phyloP scores from a whole-genome alignment of 1,140 invertebrate genomes.

The Drosophila ironensis region DNA sequence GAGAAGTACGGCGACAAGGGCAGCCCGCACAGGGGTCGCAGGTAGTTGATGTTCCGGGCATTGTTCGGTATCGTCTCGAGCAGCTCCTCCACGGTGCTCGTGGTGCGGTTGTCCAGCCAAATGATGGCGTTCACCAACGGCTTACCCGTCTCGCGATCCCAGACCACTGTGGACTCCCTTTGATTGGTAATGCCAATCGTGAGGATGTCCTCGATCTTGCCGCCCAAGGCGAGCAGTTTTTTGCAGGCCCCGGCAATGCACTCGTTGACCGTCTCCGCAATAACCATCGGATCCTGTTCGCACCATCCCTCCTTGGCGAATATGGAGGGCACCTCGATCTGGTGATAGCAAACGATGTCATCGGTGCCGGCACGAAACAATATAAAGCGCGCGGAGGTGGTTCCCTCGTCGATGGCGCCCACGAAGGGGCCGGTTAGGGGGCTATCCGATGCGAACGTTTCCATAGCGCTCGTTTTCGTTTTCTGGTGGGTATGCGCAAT shows the following conservation, averaged over 20 bases:
- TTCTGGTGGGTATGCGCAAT: too few species aligned
- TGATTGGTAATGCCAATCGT: conserved; percentile 96
- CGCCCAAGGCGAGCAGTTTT: conserved; percentile 87
- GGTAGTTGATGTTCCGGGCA: conserved; percentile 88
- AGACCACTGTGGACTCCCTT: conserved; percentile 95
- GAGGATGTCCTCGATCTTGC: conserved; percentile 87
- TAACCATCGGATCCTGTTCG: conserved; percentile 94
- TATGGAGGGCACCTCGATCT: conserved; percentile 90
- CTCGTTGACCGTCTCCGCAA: conserved; percentile 88
- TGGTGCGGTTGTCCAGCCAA: conserved; percentile 94
- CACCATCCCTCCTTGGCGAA: conserved; percentile 97
- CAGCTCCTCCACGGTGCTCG: conserved; percentile 89
- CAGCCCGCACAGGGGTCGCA: conserved; percentile 93
- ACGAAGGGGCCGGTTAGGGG: conserved; percentile 85
- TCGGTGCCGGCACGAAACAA: conserved; percentile 93
- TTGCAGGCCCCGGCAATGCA: conserved; percentile 91
- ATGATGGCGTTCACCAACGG: conserved; percentile 87
- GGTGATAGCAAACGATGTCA: conserved; percentile 94
- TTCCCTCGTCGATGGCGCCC: conserved; percentile 97
- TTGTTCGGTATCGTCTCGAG: conserved; percentile 92
- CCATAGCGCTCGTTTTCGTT: too few species aligned
- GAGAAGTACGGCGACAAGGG: conserved; percentile 98
- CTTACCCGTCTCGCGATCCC: conserved; percentile 94
- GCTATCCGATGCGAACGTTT: too few species aligned
- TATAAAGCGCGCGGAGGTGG: conserved; percentile 95